Evolutionary conservation across 2,888 invertebrate species (phyloP).

Genomic region (Zeuzera pyrina): DNA sequence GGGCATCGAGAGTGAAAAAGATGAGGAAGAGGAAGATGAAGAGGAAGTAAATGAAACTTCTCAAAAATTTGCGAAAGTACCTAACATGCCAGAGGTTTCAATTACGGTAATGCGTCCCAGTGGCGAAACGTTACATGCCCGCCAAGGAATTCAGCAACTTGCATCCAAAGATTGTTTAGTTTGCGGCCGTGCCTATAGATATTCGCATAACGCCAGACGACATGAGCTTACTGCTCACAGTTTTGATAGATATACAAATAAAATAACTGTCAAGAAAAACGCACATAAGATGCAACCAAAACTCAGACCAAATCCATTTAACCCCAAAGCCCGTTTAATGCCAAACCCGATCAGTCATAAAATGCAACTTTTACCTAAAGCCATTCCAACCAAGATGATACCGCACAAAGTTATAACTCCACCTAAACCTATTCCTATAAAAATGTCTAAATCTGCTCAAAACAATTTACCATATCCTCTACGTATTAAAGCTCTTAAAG

Average conservation of each 20-base stretch:
- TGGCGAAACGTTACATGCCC: slow-evolving; percentile 55
- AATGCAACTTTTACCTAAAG: slow-evolving; percentile 50
- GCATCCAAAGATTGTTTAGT: slow-evolving; percentile 67
- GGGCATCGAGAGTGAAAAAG: slow-evolving; percentile 59
- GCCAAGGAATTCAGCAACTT: slow-evolving; percentile 63
- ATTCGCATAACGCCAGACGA: slow-evolving; percentile 65
- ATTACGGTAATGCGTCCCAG: slow-evolving; percentile 63
- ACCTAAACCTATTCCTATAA: slow-evolving; percentile 56
- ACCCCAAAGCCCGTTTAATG: slow-evolving; percentile 62
- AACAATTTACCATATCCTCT: slow-evolving; percentile 62
- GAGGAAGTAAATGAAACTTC: slow-evolving; percentile 32
- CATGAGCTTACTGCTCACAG: slow-evolving; percentile 63
- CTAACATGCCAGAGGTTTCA: slow-evolving; percentile 60
- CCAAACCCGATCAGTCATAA: slow-evolving; percentile 65
- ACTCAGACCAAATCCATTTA: slow-evolving; percentile 63
- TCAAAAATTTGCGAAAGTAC: slow-evolving; percentile 31
- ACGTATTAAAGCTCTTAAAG: slow-evolving; percentile 65
- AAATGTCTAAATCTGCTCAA: slow-evolving; percentile 37
- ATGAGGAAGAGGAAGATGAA: slow-evolving; percentile 45
- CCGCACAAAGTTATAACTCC: slow-evolving; percentile 39
- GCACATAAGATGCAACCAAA: slow-evolving; percentile 50
- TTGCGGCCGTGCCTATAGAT: slow-evolving; percentile 62
- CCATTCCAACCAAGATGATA: slow-evolving; percentile 38
- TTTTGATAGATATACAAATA: slow-evolving; percentile 68
- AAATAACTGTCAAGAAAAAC: slow-evolving; percentile 44